Evolutionary conservation across 2,113 vertebrate genomes (phyloP).

Genomic region (Felis chaus): DNA sequence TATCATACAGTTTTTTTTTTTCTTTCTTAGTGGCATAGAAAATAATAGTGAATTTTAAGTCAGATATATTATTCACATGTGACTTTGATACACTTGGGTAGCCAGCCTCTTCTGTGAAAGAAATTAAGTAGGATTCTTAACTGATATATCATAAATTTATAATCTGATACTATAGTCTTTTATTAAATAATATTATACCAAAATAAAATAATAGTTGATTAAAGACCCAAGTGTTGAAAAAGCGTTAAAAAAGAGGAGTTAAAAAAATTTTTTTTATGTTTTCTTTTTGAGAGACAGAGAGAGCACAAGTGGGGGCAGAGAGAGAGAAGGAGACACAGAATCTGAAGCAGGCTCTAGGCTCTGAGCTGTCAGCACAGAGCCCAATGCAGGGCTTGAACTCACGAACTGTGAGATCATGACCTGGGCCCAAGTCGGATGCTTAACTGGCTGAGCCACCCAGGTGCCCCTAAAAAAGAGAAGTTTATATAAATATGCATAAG

Average conservation of each 20-base stretch:
- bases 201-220: not conserved
- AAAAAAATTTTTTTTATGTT: too few relatives aligned
- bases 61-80: not conserved
- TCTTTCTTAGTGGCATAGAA: not conserved
- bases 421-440: too few relatives aligned
- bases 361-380: too few relatives aligned
- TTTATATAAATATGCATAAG: not conserved
- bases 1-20: not conserved
- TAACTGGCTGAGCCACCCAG: too few relatives aligned
- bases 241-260: not conserved
- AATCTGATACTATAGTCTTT: not conserved
- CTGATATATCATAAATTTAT: not conserved
- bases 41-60: not conserved
- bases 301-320: too few relatives aligned
- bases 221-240: not conserved
- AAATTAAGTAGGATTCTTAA: not conserved
- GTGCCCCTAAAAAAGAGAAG: not conserved
- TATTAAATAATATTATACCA: not conserved
- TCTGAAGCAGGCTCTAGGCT: too few relatives aligned
- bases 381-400: too few relatives aligned
- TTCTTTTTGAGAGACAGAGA: too few relatives aligned
- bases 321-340: too few relatives aligned
- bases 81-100: not conserved
- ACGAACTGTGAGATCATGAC: too few relatives aligned
- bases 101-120: not conserved